Evolutionary conservation across 2,797 vertebrate species (phyloP).

Genomic region (Melanotaenia boesemani): DNA sequence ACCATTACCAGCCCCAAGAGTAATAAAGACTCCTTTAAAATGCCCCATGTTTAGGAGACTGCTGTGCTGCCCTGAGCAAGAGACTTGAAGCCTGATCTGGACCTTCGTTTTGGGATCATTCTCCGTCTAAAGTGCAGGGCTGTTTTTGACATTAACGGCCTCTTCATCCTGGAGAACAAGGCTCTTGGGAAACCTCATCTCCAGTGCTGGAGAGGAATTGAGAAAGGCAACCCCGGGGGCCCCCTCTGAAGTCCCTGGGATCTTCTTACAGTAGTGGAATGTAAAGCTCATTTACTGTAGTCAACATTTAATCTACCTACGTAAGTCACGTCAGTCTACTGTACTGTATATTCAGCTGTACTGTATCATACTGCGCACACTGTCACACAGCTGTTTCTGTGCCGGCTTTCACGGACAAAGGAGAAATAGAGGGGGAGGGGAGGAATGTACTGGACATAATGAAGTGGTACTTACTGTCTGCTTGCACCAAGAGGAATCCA

Average conservation of each 20-base stretch:
- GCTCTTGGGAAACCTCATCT: slow-evolving; percentile 61
- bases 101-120: slow-evolving; percentile 43
- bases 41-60: slow-evolving; percentile 47
- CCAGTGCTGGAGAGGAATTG: slow-evolving; percentile 44
- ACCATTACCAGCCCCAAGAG: slow-evolving; percentile 49
- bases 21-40: slow-evolving; percentile 46
- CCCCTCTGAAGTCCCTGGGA: slow-evolving; percentile 49
- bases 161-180: slow-evolving; percentile 51
- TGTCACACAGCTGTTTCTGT: slow-evolving; percentile 75
- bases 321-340: slow-evolving; percentile 75
- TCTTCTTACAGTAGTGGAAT: slow-evolving; percentile 80
- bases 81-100: slow-evolving; percentile 54
- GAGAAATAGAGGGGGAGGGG: slow-evolving; percentile 33
- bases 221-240: slow-evolving; percentile 38
- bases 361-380: slow-evolving; percentile 75
- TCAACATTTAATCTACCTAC: slow-evolving; percentile 78
- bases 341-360: slow-evolving; percentile 78
- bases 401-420: slow-evolving; percentile 67
- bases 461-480: slow-evolving; percentile 74
- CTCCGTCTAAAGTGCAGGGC: slow-evolving; percentile 41
- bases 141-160: slow-evolving; percentile 43
- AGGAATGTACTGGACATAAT: slow-evolving; percentile 81
- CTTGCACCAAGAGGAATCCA: slow-evolving; percentile 74
- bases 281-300: slow-evolving; percentile 83
- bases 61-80: slow-evolving; percentile 43